These are phyloP conservation scores for Actinia equina DNA, from an alignment of 64 coral and sea anemone species.

Conservation along the genomic window DNA sequence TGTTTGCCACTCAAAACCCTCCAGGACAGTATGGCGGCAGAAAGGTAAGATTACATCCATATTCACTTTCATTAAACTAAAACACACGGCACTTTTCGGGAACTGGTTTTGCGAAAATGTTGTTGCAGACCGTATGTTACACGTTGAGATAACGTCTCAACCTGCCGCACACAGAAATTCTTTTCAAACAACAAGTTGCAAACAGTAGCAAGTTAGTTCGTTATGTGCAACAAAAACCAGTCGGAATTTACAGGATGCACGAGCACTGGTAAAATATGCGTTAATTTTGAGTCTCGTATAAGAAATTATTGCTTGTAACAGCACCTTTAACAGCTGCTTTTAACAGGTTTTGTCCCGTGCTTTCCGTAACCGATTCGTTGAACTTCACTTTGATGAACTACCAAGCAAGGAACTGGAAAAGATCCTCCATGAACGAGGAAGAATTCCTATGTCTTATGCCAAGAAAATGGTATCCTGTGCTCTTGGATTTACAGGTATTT, in stretches of 20 bases:
- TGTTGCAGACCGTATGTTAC: too few relatives aligned
- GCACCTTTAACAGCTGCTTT: background rate
- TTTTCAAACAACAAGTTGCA: too few relatives aligned
- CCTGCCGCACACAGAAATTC: too few relatives aligned
- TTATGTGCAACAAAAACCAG: too few relatives aligned
- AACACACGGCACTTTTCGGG: background rate
- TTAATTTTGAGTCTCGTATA: too few relatives aligned
- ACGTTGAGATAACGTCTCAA: too few relatives aligned
- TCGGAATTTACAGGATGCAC: background rate
- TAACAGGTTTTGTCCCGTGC: conserved; percentile 85
- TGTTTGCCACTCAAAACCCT: conserved; percentile 97
- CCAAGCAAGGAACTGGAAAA: conserved; percentile 84
- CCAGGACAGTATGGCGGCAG: conserved; percentile 96
- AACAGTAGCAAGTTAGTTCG: too few relatives aligned
- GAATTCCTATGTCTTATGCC: conserved; percentile 82
- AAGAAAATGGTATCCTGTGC: conserved; percentile 88
- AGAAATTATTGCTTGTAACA: too few relatives aligned
- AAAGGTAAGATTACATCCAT: conserved; percentile 49
- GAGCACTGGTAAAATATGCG: background rate
- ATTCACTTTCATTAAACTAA: too few relatives aligned
- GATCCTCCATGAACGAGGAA: conserved; percentile 87
- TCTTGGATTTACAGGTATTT: conserved; percentile 83
- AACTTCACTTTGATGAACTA: conserved; percentile 98
- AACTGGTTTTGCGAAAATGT: background rate
- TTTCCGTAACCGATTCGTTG: conserved; percentile 96